Base-by-base conservation (phyloP, 37 sponge, comb jelly and placozoan species). In the Halichondria panicea region DNA sequence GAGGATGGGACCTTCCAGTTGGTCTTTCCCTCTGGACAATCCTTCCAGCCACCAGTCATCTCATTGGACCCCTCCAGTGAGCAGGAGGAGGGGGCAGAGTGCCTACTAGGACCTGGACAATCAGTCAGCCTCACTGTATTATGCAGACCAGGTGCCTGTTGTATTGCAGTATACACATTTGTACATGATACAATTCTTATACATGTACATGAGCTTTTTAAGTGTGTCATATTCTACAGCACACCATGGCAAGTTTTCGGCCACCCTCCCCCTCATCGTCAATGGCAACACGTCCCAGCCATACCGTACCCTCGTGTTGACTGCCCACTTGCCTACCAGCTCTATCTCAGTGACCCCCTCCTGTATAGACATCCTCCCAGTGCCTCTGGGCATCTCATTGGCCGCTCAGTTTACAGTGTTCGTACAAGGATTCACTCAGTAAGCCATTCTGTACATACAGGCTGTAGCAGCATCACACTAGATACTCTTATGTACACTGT, bases 321-420 rank as follows among this genome's bases (percentile, higher is more conserved):
- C 24, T 33, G 93, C 74, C 12, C 38, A 32, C 18, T 15, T 93
- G 24, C 45, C 59, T 22, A 34, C 79, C 18, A 78, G 82, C 15
- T 62, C 22, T 0, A 63, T 93, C 35, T 22, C 63, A n/a, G 52
- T 77, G 38, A 52, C 53, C 31, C 81, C 93, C 3, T 25, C 52
- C 28, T 57, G 35, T 34, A 44, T 93, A 1, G 68, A 63, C 3
- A 19, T 93, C 13, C 75, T 74, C 0, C 89, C 93, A 25, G 85
- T 85, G 32, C 93, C 93, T 2, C 79, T 93, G 18, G 72, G 69
- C 31, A 48, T 85, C 24, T 63, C 71, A n/a, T 63, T 88, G 3
- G 60, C 63, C 2, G 84, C 88, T 35, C 66, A 76, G 65, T 87
- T 84, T 33, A 39, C 39, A 38, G 52, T 93, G 36, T 52, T 55